A percentile compares a stretch with the other conserved stretches of the same genome.
These are phyloP conservation scores for Eilema sororculum DNA, from an alignment of 2,888 invertebrate genomes.

Conservation along the genomic window DNA sequence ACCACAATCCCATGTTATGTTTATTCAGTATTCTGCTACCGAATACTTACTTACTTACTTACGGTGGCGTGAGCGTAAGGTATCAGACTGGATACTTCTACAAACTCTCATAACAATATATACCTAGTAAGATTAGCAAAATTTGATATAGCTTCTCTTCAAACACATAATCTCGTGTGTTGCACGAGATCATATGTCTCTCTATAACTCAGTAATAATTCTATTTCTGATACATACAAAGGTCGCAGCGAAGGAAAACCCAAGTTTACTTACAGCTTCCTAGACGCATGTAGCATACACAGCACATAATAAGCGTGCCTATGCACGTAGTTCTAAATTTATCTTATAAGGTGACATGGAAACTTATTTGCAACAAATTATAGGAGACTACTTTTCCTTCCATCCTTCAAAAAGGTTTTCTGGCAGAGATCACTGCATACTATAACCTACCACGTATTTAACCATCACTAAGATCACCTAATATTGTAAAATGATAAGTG, in stretches of 20 bases:
- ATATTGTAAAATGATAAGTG: not conserved
- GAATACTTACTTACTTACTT: too few relatives aligned
- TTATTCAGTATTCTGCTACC: too few relatives aligned
- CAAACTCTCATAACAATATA: too few relatives aligned
- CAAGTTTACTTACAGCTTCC: slow-evolving; percentile 61
- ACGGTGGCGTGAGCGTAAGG: too few relatives aligned
- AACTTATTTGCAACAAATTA: not conserved
- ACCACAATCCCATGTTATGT: too few relatives aligned
- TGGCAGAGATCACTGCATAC: not conserved
- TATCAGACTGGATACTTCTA: too few relatives aligned
- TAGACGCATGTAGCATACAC: slow-evolving; percentile 64
- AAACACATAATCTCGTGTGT: not conserved
- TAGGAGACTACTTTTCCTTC: too few relatives aligned
- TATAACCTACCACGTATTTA: not conserved
- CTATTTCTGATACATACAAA: slow-evolving; percentile 11
- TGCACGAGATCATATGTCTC: too few relatives aligned
- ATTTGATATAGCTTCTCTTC: not conserved
- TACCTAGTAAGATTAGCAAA: too few relatives aligned
- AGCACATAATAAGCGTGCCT: not conserved
- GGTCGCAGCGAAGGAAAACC: slow-evolving; percentile 59
- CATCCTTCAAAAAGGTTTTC: not conserved
- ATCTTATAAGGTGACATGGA: not conserved
- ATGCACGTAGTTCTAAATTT: not conserved
- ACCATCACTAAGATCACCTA: not conserved
- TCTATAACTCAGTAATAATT: not conserved